phyloP scores from a whole-genome alignment of 1,140 invertebrate species.

The Colletes gigas region DNA sequence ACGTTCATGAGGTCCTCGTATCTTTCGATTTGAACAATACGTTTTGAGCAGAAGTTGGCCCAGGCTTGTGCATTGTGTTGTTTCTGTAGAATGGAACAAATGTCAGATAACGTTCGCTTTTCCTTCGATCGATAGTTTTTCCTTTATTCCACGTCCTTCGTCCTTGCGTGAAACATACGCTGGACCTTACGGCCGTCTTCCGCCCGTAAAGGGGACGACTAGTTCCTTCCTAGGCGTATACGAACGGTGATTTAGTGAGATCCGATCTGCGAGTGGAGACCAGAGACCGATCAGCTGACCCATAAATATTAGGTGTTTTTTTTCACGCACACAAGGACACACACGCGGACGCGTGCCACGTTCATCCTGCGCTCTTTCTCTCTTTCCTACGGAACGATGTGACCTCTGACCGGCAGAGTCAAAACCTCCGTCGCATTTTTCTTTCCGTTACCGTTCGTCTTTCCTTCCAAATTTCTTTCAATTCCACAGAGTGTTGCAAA shows the following conservation, averaged over 20 bases:
- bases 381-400: slow-evolving; percentile 46
- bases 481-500: slow-evolving; percentile 44
- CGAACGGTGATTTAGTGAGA: slow-evolving; percentile 75
- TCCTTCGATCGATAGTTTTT: slow-evolving; percentile 35
- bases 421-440: slow-evolving; percentile 64
- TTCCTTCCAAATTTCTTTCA: slow-evolving; percentile 64
- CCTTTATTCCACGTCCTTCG: slow-evolving; percentile 34
- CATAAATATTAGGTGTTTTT: slow-evolving; percentile 78
- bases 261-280: slow-evolving; percentile 72
- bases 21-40: no score
- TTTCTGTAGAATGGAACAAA: slow-evolving; percentile 21
- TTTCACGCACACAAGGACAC: slow-evolving; percentile 44
- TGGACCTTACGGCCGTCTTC: slow-evolving; percentile 54
- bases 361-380: not conserved
- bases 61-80: not conserved
- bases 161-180: slow-evolving; percentile 50
- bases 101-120: not conserved
- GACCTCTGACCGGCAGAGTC: slow-evolving; percentile 63
- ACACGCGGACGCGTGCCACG: slow-evolving; percentile 2
- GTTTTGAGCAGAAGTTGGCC: not conserved
- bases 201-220: slow-evolving; percentile 48
- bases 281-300: slow-evolving; percentile 72
- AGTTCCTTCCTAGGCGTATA: slow-evolving; percentile 75
- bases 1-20: no score
- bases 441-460: slow-evolving; percentile 62